A percentile compares a stretch with the other conserved stretches of the same genome.
These are phyloP conservation scores for Campopleginae sp. DNA, from an alignment of 2,888 invertebrate species.

Conservation along the genomic window DNA sequence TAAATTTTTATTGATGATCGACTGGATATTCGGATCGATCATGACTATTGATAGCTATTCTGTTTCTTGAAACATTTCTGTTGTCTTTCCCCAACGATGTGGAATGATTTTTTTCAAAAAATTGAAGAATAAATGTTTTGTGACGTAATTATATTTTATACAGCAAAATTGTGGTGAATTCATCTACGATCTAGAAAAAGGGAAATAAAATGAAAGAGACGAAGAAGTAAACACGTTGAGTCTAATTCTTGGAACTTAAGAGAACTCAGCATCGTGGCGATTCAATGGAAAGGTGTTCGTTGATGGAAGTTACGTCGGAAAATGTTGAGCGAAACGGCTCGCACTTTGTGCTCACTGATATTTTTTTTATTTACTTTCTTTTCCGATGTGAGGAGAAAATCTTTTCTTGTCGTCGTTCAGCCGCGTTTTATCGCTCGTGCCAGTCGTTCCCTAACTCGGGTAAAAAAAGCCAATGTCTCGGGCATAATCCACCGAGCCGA, in stretches of 20 bases:
- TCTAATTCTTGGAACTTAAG: background rate
- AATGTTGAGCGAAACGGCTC: conserved; percentile 43
- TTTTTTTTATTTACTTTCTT: conserved; percentile 30
- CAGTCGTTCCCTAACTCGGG: conserved; percentile 54
- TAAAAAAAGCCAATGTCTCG: conserved; percentile 65
- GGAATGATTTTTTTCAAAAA: background rate
- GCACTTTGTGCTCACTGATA: conserved; percentile 30
- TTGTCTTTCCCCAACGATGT: background rate
- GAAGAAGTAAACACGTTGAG: background rate
- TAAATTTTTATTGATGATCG: background rate
- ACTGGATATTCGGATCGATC: background rate
- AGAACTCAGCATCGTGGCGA: conserved; percentile 22
- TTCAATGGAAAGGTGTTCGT: conserved; percentile 23
- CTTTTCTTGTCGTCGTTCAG: conserved; percentile 53
- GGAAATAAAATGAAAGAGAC: background rate
- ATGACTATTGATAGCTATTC: background rate
- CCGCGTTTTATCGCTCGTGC: conserved; percentile 64
- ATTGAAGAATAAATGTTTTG: background rate
- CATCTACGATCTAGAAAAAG: background rate
- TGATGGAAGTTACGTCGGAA: conserved; percentile 3
- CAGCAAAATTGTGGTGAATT: background rate
- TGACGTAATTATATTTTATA: background rate
- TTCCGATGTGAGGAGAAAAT: conserved; percentile 41
- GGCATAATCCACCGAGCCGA: conserved; percentile 61
- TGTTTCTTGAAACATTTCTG: background rate